Evolutionary conservation across 2,888 invertebrate species (phyloP).

Genomic region (Phyllotreta striolata): DNA sequence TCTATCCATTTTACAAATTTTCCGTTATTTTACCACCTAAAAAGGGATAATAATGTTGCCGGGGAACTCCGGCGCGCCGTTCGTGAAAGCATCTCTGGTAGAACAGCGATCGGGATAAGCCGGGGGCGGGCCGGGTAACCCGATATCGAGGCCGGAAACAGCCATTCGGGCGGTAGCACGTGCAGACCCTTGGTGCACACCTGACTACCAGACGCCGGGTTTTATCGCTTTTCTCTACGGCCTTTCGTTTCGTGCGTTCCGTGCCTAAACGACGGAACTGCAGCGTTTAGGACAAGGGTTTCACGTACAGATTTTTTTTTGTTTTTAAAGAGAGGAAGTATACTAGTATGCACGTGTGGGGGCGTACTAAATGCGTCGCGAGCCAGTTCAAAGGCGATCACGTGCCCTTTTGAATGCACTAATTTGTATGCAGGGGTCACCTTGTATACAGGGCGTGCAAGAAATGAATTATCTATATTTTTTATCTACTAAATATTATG

Average conservation of each 20-base stretch:
- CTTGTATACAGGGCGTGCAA: no score
- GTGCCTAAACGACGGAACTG: conserved; percentile 27
- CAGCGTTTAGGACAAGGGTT: conserved; percentile 22
- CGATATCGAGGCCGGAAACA: conserved; percentile 51
- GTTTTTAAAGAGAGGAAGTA: conserved; percentile 33
- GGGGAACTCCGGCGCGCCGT: no score
- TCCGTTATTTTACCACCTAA: no score
- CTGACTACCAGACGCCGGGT: conserved; percentile 44
- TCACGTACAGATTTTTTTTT: conserved; percentile 23
- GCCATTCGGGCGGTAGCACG: conserved; percentile 51
- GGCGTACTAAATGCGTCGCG: conserved; percentile 36
- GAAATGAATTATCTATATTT: no score
- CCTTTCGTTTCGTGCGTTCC: conserved; percentile 18
- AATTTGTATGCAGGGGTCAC: neutral
- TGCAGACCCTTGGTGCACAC: conserved; percentile 48
- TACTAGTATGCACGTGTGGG: conserved; percentile 41
- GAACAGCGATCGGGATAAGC: neutral
- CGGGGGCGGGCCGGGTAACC: conserved; percentile 40
- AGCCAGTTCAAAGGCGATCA: conserved; percentile 27
- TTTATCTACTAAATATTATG: no score
- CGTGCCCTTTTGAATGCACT: conserved; percentile 15
- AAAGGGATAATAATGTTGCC: no score
- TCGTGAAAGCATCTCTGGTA: no score
- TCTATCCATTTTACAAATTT: no score
- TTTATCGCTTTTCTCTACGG: conserved; percentile 22